Evolutionary conservation across 1,140 invertebrate genomes (phyloP).

Genomic region (Papilio aristodemus): DNA sequence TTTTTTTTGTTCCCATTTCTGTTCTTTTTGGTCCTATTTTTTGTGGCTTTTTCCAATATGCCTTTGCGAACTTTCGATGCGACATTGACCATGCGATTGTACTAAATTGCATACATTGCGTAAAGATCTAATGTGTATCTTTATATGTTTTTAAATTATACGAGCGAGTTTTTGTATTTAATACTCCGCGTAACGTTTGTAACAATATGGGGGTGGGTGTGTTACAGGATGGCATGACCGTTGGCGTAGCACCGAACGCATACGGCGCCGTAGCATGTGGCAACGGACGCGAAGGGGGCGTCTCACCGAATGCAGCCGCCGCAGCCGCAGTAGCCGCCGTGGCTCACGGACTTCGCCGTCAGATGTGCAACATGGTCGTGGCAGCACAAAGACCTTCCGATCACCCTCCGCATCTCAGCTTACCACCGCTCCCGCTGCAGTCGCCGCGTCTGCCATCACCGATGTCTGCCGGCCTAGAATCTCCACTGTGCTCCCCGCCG

Average conservation of each 20-base stretch:
- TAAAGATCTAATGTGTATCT: not conserved
- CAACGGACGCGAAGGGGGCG: constrained; percentile 82
- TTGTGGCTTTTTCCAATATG: constrained; percentile 46
- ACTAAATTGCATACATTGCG: not conserved
- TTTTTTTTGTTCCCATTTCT: constrained; percentile 35
- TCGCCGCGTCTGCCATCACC: constrained; percentile 69
- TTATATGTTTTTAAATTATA: not conserved
- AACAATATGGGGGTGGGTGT: constrained; percentile 35
- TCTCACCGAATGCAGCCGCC: constrained; percentile 85
- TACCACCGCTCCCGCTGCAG: constrained; percentile 65
- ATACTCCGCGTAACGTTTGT: constrained; percentile 30
- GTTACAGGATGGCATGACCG: constrained; percentile 54
- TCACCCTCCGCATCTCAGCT: constrained; percentile 63
- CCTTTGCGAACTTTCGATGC: constrained; percentile 50
- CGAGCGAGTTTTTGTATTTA: not conserved
- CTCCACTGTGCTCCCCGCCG: constrained; percentile 72
- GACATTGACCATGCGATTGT: constrained; percentile 41
- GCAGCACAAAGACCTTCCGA: constrained; percentile 70
- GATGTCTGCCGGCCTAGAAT: constrained; percentile 68
- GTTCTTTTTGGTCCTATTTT: constrained; percentile 35
- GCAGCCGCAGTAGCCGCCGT: constrained; percentile 88
- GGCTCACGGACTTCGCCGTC: constrained; percentile 82
- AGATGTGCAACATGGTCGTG: constrained; percentile 78
- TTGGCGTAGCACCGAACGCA: constrained; percentile 72
- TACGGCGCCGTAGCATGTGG: constrained; percentile 73